A percentile compares a stretch with the other conserved stretches of the same genome.
phyloP scores from a whole-genome alignment of 1,140 invertebrate species.

The Aricia agestis region DNA sequence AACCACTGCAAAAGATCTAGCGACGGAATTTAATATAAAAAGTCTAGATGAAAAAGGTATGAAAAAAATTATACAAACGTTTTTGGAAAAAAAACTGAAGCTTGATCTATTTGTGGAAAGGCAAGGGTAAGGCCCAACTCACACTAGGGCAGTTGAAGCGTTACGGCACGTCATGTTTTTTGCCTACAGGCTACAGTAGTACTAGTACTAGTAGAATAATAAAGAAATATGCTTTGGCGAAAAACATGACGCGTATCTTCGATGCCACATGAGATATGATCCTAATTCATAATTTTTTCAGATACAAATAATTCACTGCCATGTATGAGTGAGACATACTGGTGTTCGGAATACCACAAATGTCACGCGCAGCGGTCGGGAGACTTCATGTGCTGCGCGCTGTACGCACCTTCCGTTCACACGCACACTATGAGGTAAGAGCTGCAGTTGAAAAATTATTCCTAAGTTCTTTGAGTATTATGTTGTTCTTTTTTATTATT shows the following conservation, averaged over 20 bases:
- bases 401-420: conserved; percentile 82
- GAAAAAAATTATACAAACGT: not conserved
- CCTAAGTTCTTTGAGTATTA: no score
- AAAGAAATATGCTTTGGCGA: no score
- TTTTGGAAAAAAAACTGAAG: no score
- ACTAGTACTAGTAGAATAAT: no score
- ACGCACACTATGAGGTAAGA: conserved; percentile 80
- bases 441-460: not conserved
- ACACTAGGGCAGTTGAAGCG: no score
- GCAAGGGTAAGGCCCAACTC: no score
- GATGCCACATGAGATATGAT: no score
- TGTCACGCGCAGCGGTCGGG: conserved; percentile 82
- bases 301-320: not conserved
- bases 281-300: not conserved
- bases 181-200: no score
- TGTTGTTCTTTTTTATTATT: no score
- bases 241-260: no score
- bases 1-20: conserved; percentile 67
- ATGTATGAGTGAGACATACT: conserved; percentile 81
- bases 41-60: conserved; percentile 37
- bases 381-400: conserved; percentile 80
- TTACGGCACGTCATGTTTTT: no score
- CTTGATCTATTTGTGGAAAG: no score
- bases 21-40: conserved; percentile 43
- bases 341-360: conserved; percentile 90